Conservation (phyloP, 2,888 invertebrate genomes). For the Serripes groenlandicus region DNA sequence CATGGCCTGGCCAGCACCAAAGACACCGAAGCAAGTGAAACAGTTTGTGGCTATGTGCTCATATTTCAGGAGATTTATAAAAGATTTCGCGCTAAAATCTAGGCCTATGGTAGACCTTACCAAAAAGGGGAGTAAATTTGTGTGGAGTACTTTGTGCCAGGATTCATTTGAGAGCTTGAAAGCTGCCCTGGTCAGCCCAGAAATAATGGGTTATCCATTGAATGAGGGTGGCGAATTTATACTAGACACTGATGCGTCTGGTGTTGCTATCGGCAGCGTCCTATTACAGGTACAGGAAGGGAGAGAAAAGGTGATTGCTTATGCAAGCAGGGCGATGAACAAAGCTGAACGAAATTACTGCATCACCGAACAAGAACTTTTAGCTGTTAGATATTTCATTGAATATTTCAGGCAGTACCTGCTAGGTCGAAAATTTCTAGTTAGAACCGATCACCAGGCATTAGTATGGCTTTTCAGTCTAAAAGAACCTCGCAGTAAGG, state of each 20-base stretch:
- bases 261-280: neutral
- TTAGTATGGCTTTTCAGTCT: too few relatives aligned
- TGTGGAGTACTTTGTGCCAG: constrained; percentile 12
- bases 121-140: constrained; percentile 19
- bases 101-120: constrained; percentile 17
- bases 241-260: constrained; percentile 2
- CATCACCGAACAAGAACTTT: too few relatives aligned
- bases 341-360: too few relatives aligned
- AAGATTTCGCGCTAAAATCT: constrained; percentile 17
- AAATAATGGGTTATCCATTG: constrained; percentile 12
- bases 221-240: neutral
- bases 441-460: too few relatives aligned
- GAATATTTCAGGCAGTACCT: too few relatives aligned
- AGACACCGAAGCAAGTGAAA: constrained; percentile 14
- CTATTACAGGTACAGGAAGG: constrained; percentile 2
- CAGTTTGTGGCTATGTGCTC: constrained; percentile 27
- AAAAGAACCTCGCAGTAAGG: too few relatives aligned
- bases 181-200: constrained; percentile 1
- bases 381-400: too few relatives aligned
- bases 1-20: constrained; percentile 9
- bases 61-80: constrained; percentile 23
- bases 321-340: too few relatives aligned
- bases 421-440: too few relatives aligned
- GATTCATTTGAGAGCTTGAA: constrained; percentile 16
- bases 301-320: too few relatives aligned